Conservation (phyloP, 23 tunicate species). For the Oikopleura dioica region DNA sequence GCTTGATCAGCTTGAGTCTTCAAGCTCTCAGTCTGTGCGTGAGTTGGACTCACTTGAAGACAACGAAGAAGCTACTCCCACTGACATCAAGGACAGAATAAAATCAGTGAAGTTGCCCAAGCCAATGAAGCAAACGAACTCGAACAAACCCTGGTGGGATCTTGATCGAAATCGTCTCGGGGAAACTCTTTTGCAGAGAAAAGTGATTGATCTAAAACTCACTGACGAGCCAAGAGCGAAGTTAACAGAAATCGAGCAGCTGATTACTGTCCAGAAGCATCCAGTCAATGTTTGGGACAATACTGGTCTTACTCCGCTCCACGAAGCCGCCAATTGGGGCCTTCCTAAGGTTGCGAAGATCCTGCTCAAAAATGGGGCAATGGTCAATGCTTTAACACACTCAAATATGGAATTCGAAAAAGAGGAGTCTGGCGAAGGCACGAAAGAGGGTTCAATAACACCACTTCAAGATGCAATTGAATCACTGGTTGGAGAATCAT, state of each 20-base stretch:
- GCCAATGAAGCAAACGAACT: background rate
- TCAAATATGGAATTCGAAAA: constrained; percentile 12
- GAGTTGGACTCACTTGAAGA: too few species aligned
- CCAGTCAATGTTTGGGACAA: constrained; percentile 4
- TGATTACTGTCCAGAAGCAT: background rate
- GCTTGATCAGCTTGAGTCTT: too few species aligned
- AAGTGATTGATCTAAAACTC: background rate
- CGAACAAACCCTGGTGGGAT: constrained; percentile 2
- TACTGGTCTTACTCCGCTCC: constrained; percentile 7
- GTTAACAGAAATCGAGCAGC: background rate
- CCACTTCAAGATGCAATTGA: background rate
- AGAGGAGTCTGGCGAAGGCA: background rate
- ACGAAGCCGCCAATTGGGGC: constrained; percentile 12
- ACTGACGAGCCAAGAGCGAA: background rate
- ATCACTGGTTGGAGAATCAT: background rate
- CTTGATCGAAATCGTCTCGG: background rate
- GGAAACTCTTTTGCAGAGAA: background rate
- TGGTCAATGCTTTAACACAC: background rate
- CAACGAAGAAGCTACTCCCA: too few species aligned
- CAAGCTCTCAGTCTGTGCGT: too few species aligned
- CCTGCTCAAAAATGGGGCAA: background rate
- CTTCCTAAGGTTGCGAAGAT: constrained; percentile 3
- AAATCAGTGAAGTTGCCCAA: background rate
- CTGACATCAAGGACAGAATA: too few species aligned
- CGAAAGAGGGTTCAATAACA: background rate